Percentiles rank a stretch among this genome's conserved stretches.
phyloP scores from a whole-genome alignment of 92 coral and sea anemone genomes.

The Plumapathes pennacea region DNA sequence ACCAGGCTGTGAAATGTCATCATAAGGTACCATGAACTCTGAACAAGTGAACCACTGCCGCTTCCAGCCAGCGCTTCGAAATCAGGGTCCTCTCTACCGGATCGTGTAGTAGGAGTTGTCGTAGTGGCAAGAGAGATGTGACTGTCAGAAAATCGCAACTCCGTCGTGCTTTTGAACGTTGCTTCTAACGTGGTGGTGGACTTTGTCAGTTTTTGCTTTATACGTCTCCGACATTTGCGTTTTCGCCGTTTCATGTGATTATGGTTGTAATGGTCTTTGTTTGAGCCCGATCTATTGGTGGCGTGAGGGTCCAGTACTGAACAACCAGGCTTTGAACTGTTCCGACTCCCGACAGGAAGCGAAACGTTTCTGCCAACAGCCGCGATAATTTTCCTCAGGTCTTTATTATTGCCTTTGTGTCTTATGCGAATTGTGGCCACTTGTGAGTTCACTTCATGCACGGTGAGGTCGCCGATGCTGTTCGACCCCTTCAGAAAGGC shows the following conservation, averaged over 20 bases:
- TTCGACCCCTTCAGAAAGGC: slow-evolving; percentile 46
- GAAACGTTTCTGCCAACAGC: slow-evolving; percentile 51
- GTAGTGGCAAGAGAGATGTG: too few relatives aligned
- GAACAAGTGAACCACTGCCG: slow-evolving; percentile 9
- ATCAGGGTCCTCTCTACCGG: neutral
- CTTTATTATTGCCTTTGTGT: slow-evolving; percentile 23
- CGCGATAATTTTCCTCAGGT: slow-evolving; percentile 56
- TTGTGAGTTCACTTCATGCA: slow-evolving; percentile 63
- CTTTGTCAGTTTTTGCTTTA: slow-evolving; percentile 8
- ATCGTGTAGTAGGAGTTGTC: too few relatives aligned
- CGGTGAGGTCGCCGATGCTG: slow-evolving; percentile 36
- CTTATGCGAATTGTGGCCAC: slow-evolving; percentile 59
- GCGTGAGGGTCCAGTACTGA: slow-evolving; percentile 15
- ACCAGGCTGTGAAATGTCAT: slow-evolving; percentile 61
- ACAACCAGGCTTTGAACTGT: slow-evolving; percentile 52
- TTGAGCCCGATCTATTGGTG: neutral
- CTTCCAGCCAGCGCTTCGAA: neutral
- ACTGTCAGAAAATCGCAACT: too few relatives aligned
- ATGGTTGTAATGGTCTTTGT: slow-evolving; percentile 33
- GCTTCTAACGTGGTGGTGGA: slow-evolving; percentile 2
- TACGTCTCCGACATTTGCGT: slow-evolving; percentile 27
- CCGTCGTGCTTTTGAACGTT: neutral
- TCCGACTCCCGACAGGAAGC: slow-evolving; percentile 51
- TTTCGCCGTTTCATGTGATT: slow-evolving; percentile 44
- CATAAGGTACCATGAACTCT: slow-evolving; percentile 41